A percentile compares a stretch with the other conserved stretches of the same genome.
These are phyloP conservation scores for Pammene aurita DNA, from an alignment of 2,888 invertebrate species.

Conservation along the genomic window DNA sequence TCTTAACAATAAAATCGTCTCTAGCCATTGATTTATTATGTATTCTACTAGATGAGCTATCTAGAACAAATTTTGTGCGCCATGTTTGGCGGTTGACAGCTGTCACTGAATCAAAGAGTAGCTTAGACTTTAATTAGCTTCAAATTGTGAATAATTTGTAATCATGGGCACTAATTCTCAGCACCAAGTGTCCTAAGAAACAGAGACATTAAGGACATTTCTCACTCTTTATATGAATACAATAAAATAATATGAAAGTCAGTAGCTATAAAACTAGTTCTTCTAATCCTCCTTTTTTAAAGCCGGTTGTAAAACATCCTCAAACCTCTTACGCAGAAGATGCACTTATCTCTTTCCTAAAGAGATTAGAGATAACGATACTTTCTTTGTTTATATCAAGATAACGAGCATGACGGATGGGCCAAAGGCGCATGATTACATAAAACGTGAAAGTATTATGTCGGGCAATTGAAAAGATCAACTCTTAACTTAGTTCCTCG, in stretches of 20 bases:
- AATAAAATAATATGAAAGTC: conserved; percentile 9
- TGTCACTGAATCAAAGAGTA: too few relatives aligned
- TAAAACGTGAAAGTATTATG: conserved; percentile 75
- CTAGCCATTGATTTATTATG: too few relatives aligned
- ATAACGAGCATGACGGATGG: conserved; percentile 74
- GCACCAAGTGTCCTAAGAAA: too few relatives aligned
- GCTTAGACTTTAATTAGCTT: too few relatives aligned
- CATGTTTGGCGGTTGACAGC: too few relatives aligned
- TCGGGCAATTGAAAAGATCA: conserved; percentile 68
- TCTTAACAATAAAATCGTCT: too few relatives aligned
- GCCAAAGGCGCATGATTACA: conserved; percentile 70
- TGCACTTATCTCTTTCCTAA: conserved; percentile 60
- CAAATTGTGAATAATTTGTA: too few relatives aligned
- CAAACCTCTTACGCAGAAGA: conserved; percentile 41
- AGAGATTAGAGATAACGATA: conserved; percentile 62
- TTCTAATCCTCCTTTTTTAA: conserved; percentile 11
- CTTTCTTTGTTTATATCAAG: conserved; percentile 71
- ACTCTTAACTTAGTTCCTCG: conserved; percentile 57
- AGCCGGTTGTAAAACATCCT: conserved; percentile 24
- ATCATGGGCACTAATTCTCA: too few relatives aligned
- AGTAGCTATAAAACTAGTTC: conserved; percentile 1
- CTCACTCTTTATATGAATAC: background rate
- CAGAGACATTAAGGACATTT: background rate
- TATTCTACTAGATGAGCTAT: too few relatives aligned
- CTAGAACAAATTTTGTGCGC: too few relatives aligned